A percentile compares a stretch with the other conserved stretches of the same genome.
These are phyloP conservation scores for Drosophila saltans DNA, from an alignment of 1,140 invertebrate species.

Conservation along the genomic window DNA sequence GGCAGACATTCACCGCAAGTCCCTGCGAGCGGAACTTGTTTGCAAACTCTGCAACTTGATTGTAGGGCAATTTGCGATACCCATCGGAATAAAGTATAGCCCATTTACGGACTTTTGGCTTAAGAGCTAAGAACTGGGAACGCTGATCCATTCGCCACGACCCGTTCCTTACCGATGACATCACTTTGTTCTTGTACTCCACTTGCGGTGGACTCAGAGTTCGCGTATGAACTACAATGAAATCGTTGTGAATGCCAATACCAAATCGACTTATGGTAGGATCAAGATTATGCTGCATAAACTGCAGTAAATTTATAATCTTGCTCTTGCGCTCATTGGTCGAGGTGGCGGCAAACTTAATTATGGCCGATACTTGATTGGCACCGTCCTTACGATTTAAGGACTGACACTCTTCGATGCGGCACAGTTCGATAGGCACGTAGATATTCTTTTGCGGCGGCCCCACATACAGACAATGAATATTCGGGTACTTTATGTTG, in stretches of 20 bases:
- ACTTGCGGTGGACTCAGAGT: constrained; percentile 85
- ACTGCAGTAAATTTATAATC: constrained; percentile 85
- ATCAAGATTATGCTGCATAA: constrained; percentile 84
- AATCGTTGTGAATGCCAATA: constrained; percentile 84
- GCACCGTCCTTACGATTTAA: constrained; percentile 84
- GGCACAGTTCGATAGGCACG: constrained; percentile 87
- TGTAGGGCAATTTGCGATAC: constrained; percentile 19
- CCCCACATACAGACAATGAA: constrained; percentile 87
- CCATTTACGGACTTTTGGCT: constrained; percentile 62
- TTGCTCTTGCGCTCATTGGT: constrained; percentile 86
- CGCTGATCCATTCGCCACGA: constrained; percentile 61
- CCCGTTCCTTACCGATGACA: constrained; percentile 30
- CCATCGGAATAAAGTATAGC: constrained; percentile 47
- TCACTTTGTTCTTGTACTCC: constrained; percentile 77
- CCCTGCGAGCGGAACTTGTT: constrained; percentile 7
- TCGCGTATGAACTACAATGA: constrained; percentile 85
- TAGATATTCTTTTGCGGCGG: constrained; percentile 84
- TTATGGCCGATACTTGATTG: constrained; percentile 87
- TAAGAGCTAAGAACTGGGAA: constrained; percentile 37
- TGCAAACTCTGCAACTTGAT: constrained; percentile 32
- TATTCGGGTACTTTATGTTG: constrained; percentile 84
- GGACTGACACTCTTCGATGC: constrained; percentile 86
- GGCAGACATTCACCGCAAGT: constrained; percentile 29
- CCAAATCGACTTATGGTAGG: constrained; percentile 85
- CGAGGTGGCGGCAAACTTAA: constrained; percentile 86